Conservation (phyloP, 2,888 invertebrate species). For the Tribolium freemani region DNA sequence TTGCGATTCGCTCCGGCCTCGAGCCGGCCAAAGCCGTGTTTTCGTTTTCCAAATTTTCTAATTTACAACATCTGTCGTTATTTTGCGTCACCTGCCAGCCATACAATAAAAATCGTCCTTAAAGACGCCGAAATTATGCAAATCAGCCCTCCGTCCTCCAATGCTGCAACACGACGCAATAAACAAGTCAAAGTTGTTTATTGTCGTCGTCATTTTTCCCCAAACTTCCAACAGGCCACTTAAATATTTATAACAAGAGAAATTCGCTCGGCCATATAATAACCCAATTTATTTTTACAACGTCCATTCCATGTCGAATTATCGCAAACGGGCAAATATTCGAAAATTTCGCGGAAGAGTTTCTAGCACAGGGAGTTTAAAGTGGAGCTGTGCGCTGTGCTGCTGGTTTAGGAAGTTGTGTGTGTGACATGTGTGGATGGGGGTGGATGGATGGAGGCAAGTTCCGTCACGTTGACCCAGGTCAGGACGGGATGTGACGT, state of each 20-base stretch:
- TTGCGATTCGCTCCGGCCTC: background rate
- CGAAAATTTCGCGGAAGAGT: background rate
- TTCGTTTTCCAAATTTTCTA: slow-evolving; percentile 15
- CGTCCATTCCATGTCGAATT: slow-evolving; percentile 48
- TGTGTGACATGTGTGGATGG: slow-evolving; percentile 42
- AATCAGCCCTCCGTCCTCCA: slow-evolving; percentile 4
- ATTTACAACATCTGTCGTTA: slow-evolving; percentile 29
- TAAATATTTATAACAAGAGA: slow-evolving; percentile 30
- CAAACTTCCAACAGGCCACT: background rate
- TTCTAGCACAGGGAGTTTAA: slow-evolving; percentile 10
- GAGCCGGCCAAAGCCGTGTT: background rate
- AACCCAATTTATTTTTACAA: slow-evolving; percentile 52
- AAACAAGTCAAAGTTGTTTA: slow-evolving; percentile 33
- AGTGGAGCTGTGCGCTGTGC: too few species aligned
- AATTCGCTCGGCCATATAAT: slow-evolving; percentile 21
- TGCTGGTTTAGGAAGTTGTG: slow-evolving; percentile 18
- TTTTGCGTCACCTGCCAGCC: slow-evolving; percentile 23
- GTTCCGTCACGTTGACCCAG: slow-evolving; percentile 52
- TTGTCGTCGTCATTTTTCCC: slow-evolving; percentile 7
- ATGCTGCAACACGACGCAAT: slow-evolving; percentile 14
- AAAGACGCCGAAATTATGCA: slow-evolving; percentile 30
- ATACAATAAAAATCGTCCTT: slow-evolving; percentile 20
- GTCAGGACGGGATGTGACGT: slow-evolving; percentile 58
- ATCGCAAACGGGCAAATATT: slow-evolving; percentile 1
- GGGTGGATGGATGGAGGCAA: slow-evolving; percentile 37